These are phyloP conservation scores for Eupithecia subfuscata DNA, from an alignment of 2,888 invertebrate genomes.

Conservation along the genomic window DNA sequence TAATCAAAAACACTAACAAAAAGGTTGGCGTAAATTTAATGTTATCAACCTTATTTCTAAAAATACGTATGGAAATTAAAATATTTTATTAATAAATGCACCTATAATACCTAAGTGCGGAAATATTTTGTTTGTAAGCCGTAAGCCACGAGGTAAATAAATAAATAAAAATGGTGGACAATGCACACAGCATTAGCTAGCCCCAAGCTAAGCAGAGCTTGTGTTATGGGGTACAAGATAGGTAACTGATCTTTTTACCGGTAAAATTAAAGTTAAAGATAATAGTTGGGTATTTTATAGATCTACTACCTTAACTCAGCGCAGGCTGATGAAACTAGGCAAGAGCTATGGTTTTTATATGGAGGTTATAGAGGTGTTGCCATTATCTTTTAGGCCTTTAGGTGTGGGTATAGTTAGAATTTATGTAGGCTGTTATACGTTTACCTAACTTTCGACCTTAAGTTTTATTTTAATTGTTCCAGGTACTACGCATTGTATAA, in stretches of 20 bases:
- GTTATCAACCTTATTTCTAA: not conserved
- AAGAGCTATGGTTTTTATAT: not conserved
- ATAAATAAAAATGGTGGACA: too few relatives aligned
- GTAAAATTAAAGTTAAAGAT: not conserved
- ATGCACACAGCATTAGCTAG: too few relatives aligned
- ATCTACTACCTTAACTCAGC: too few relatives aligned
- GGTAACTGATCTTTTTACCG: too few relatives aligned
- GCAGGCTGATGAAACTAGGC: too few relatives aligned
- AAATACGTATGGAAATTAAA: not conserved
- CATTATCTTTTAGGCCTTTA: not conserved
- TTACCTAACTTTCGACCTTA: constrained; percentile 9
- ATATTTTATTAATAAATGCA: too few relatives aligned
- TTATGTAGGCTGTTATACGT: not conserved
- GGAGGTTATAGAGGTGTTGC: not conserved
- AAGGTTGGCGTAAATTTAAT: not conserved
- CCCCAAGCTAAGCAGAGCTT: too few relatives aligned
- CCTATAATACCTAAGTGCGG: too few relatives aligned
- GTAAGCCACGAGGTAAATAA: not conserved
- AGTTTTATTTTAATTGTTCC: constrained; percentile 59
- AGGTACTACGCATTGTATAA: constrained; percentile 60
- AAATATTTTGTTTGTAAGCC: not conserved
- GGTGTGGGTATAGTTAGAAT: not conserved
- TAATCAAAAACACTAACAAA: not conserved
- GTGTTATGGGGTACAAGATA: too few relatives aligned
- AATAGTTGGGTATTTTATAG: not conserved